Evolutionary conservation across 2,113 vertebrate species (phyloP).

Genomic region (Vireo altiloquus): DNA sequence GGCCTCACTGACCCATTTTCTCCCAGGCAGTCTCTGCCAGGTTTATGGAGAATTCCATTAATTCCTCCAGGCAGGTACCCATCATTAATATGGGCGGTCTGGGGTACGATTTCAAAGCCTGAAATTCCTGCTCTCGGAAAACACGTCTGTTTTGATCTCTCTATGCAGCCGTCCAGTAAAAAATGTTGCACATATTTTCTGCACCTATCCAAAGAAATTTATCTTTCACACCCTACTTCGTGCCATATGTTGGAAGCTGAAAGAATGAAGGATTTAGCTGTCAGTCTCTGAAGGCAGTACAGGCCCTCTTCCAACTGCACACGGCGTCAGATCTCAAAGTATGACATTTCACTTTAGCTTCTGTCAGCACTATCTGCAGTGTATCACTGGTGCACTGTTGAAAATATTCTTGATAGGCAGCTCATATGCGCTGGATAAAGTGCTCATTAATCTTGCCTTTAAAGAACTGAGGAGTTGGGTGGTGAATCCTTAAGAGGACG

Average conservation of each 20-base stretch:
- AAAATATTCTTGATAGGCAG: slow-evolving; percentile 63
- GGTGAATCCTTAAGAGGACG: not conserved
- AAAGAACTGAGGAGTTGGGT: slow-evolving; percentile 7
- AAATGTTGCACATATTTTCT: slow-evolving; percentile 55
- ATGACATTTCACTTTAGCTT: slow-evolving; percentile 72
- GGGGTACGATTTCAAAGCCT: not conserved
- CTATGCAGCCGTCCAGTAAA: slow-evolving; percentile 43
- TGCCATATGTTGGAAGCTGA: slow-evolving; percentile 68
- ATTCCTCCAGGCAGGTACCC: not conserved
- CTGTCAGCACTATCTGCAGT: slow-evolving; percentile 65
- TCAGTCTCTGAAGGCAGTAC: slow-evolving; percentile 65
- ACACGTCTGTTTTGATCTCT: slow-evolving; percentile 43
- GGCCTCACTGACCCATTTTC: not conserved
- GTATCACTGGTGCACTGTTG: not conserved
- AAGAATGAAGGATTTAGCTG: slow-evolving; percentile 70
- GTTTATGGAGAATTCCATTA: not conserved
- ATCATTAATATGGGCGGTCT: not conserved
- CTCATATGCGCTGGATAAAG: slow-evolving; percentile 34
- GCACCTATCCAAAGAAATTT: slow-evolving; percentile 69
- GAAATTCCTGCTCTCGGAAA: slow-evolving; percentile 38
- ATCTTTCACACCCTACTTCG: slow-evolving; percentile 71
- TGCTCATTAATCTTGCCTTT: slow-evolving; percentile 60
- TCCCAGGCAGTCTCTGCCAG: not conserved
- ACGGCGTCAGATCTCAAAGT: slow-evolving; percentile 36
- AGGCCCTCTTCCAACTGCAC: slow-evolving; percentile 57